Evolutionary conservation across 1,140 invertebrate genomes (phyloP).

Genomic region (Macrocentrus cingulum): DNA sequence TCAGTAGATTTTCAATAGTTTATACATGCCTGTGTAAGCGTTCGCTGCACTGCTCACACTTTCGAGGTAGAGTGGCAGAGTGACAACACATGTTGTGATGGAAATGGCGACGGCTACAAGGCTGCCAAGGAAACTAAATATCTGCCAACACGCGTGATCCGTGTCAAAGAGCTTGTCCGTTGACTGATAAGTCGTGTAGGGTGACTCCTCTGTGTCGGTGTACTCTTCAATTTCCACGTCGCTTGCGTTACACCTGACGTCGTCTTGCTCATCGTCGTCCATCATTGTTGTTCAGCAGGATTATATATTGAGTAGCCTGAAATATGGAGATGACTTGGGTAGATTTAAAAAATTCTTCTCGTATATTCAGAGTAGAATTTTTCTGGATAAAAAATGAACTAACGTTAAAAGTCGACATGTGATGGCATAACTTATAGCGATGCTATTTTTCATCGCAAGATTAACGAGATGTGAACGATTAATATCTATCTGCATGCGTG

Average conservation of each 20-base stretch:
- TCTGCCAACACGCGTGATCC: slow-evolving; percentile 48
- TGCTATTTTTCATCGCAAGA: too few species aligned
- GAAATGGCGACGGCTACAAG: slow-evolving; percentile 41
- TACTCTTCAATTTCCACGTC: slow-evolving; percentile 53
- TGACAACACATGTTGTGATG: slow-evolving; percentile 46
- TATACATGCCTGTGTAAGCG: slow-evolving; percentile 47
- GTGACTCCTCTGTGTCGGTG: slow-evolving; percentile 50
- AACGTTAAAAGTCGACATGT: too few species aligned
- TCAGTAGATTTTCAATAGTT: too few species aligned
- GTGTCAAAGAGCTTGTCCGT: slow-evolving; percentile 52
- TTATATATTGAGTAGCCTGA: background rate
- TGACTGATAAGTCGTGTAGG: slow-evolving; percentile 47
- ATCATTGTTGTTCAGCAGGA: slow-evolving; percentile 44
- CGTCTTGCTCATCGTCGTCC: slow-evolving; percentile 55
- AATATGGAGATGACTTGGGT: too few species aligned
- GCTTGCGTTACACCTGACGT: slow-evolving; percentile 49
- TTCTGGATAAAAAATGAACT: too few species aligned
- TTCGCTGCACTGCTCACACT: slow-evolving; percentile 46
- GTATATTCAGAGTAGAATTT: too few species aligned
- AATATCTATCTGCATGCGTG: too few species aligned
- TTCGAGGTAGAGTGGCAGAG: slow-evolving; percentile 50
- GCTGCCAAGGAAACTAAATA: slow-evolving; percentile 46
- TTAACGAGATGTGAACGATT: too few species aligned
- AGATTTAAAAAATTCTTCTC: too few species aligned
- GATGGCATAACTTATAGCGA: too few species aligned